Base-by-base conservation (phyloP, 1,140 invertebrate species). In the Drosophila sechellia region DNA sequence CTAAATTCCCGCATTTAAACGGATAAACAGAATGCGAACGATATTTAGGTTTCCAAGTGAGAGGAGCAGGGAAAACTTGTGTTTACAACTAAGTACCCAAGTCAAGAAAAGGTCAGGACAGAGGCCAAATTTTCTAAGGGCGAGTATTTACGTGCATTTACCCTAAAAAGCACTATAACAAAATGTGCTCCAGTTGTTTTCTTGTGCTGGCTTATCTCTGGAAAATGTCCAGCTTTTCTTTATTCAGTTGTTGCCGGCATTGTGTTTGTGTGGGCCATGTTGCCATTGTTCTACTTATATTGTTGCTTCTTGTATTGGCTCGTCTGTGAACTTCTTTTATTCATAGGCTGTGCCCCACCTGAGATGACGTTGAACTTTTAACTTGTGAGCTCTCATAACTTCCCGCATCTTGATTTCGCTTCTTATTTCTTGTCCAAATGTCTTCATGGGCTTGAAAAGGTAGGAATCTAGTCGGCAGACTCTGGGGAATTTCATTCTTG, bases 351-450 rank as follows among this genome's bases (percentile, higher is more conserved):
- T 17, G 49, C 37, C 35, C 69, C 68, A 74, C 71, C 71, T 74
- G 56, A 74, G 71, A 74, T 73, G 71, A 74, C 71, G 71, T 74
- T 74, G 71, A 74, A 74, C 71, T 73, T 72, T 72, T 73, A 48
- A 42, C 66, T 70, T 43, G 37, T 15, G 11, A 27, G 34, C n/a
- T 20, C 11, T 20, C n/a, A 17, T 27, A 64, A 12, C 12, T 34
- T 58, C 27, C 27, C 20, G 15, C 42, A 35, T 11, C 12, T 40
- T 0, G 37, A 37, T 53, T 53, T 65, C 34, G 31, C 15, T 45
- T 25, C 15, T 20, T 34, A n/a, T 34, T 20, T n/a, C 12, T 10
- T 2, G 12, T 22, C 20, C 39, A 17, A 48, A 37, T 43, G 39
- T 35, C 46, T 61, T 31, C 8, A 31, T 42, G 5, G 10, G 17